phyloP scores from a whole-genome alignment of 37 sponge, comb jelly and placozoan genomes.

The Trichoplax adhaerens region DNA sequence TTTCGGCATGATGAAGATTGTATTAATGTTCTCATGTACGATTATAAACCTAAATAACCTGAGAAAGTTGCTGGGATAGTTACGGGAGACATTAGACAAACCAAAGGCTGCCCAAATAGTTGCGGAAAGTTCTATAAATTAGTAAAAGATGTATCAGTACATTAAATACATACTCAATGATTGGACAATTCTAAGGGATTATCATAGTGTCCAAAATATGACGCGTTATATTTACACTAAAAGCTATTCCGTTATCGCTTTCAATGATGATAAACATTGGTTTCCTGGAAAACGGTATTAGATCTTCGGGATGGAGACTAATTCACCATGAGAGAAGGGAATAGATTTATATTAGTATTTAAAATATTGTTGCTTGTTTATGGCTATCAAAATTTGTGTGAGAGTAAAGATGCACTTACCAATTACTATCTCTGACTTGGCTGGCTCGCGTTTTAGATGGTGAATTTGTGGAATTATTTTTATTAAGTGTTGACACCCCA shows the following conservation, averaged over 20 bases:
- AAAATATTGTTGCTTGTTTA: not conserved
- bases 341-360: not conserved
- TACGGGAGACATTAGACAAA: constrained; percentile 3
- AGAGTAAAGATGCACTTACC: too few species aligned
- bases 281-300: constrained; percentile 2
- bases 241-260: constrained; percentile 1
- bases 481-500: too few species aligned
- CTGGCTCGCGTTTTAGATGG: too few species aligned
- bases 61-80: constrained; percentile 3
- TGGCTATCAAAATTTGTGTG: too few species aligned
- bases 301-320: constrained; percentile 4
- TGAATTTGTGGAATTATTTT: too few species aligned
- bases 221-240: not conserved
- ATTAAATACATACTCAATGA: too few species aligned
- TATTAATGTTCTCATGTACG: not conserved
- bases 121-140: not conserved
- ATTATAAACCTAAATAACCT: not conserved
- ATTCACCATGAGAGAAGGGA: not conserved
- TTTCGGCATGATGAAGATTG: too few species aligned
- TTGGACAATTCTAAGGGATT: too few species aligned
- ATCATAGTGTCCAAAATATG: too few species aligned
- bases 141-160: not conserved
- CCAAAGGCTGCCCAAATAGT: constrained; percentile 10
- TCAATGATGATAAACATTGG: constrained; percentile 7
- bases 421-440: too few species aligned